Evolutionary conservation across 2,888 invertebrate genomes (phyloP), one percentile per base, ranked within the genome.

Genomic region (Diarsia dahlii): DNA sequence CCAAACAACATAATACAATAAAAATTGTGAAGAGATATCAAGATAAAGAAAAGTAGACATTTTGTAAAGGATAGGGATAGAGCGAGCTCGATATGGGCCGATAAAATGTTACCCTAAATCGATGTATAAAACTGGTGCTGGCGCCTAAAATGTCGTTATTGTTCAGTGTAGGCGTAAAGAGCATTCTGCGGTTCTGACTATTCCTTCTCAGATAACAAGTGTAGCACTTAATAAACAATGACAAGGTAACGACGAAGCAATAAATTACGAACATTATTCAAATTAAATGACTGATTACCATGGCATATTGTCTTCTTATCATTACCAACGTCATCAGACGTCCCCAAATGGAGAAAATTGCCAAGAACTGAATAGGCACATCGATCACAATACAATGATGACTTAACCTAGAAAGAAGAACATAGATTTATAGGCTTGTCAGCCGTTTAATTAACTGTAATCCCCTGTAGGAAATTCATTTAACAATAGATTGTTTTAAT

Each of bases 401-500:
- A 81, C 71, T 71, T 84, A 84, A 84, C 84, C 84, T 84, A 84
- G 86, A 84, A 83, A 75, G 23, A 76, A 72, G 45, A 78, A 18
- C 65, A 46, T 65, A 76, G 86, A 87, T 88, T 88, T 87, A 87
- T 83, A 85, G 76, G 78, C 73, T 76, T 78, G 76, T 84, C 82
- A 78, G 74, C n/a, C 67, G 62, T 84, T 84, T 81, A 88, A 86
- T 86, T 81, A 76, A 71, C 76, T 63, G 62, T 76, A 87, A 88
- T 85, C 81, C 81, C 77, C 80, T 79, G 71, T 87, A 85, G 89
- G 85, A 88, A 90, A 85, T 78, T 77, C 75, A 84, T 86, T 84
- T 78, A 88, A 90, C 90, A 90, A 90, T 90, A 87, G 87, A 90
- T 85, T 80, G 79, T 88, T 84, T 84, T 85, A 90, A 89, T 87